Evolutionary conservation across 2,797 vertebrate species (phyloP), one percentile per base, ranked within the genome.

Genomic region (Coilia nasus): DNA sequence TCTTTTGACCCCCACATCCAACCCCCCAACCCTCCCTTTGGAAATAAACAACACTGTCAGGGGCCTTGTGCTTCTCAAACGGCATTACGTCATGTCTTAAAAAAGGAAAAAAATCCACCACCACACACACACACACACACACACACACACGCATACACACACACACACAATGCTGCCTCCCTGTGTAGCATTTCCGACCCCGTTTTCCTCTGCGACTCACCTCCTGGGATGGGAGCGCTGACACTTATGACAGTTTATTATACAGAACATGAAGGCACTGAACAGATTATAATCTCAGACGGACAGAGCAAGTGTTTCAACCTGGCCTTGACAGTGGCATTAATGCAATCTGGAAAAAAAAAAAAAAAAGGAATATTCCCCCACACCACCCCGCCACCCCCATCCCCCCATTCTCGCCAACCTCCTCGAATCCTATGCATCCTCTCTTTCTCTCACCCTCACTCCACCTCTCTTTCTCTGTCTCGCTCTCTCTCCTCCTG

Each of bases 201-300:
- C 23, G 35, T 31, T 67, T 41, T 81, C 54, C 80, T 57, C 23
- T 44, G 35, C 21, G 64, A 85, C 54, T 83, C 85, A 78, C 71
- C 85, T 23, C 54, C 41, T 81, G 50, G 17, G 4, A 88, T 87
- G 90, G 88, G 86, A 87, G 89, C 84, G 84, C 80, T 91, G 93
- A 93, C 92, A 90, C 90, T 87, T 89, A 91, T 90, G 90, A 90
- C 92, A 91, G 92, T 94, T 92, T 93, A 93, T 94, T 94, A 93
- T 90, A 89, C 88, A 90, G 88, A 84, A 90, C 88, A 88, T 85
- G 85, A 87, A 90, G 87, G 57, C 86, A 90, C 90, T 92, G 92
- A 93, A 93, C 88, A 92, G 91, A 93, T 93, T 85, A 92, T 88
- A 90, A 90, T 92, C 89, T 89, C 84, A 88, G 78, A 78, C 35